Base-by-base conservation (phyloP, 2,888 invertebrate species). In the Drymonia ruficornis region DNA sequence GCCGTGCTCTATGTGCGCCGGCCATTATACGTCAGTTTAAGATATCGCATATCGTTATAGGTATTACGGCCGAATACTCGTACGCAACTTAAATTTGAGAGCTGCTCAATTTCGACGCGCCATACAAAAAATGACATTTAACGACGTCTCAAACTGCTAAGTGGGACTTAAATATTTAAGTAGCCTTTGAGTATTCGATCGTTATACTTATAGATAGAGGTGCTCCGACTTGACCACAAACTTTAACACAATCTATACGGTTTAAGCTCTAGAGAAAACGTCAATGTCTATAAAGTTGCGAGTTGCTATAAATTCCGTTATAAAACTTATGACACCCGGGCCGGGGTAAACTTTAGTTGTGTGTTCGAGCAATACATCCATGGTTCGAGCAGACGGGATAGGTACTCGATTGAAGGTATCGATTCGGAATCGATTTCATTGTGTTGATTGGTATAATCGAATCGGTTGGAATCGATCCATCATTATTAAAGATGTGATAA, bases 291-390 rank as follows among this genome's bases (percentile, higher is more conserved):
- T 74, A 58, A 74, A 71, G 67, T 61, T 56, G 50, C 19, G 56
- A 52, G 66, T 62, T 70, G 64, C 55, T 61, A 70, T 70, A 69
- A 71, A 80, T 78, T 78, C 71, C 55, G 61, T 76, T 79, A 78
- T 67, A 74, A 77, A 84, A 84, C 73, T 84, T 78, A 66, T 73
- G 78, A 78, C 79, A 73, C 73, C 64, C 59, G 68, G 55, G 47
- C 42, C 42, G 43, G 51, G 55, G 55, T 59, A 67, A 78, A 72
- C 74, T 76, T 59, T 36, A 49, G 53, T 64, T 59, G 15, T 7
- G n/a, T n/a, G n/a, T n/a, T n/a, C n/a, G n/a, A n/a, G n/a, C n/a
- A n/a, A n/a, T n/a, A n/a, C n/a, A n/a, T n/a, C n/a, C n/a, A 43
- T 2, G 19, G 43, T 13, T 36, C 13, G 19, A 45, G 18, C 28